phyloP scores from a whole-genome alignment of 2,888 invertebrate genomes.

The Cremastobaeus sp. region DNA sequence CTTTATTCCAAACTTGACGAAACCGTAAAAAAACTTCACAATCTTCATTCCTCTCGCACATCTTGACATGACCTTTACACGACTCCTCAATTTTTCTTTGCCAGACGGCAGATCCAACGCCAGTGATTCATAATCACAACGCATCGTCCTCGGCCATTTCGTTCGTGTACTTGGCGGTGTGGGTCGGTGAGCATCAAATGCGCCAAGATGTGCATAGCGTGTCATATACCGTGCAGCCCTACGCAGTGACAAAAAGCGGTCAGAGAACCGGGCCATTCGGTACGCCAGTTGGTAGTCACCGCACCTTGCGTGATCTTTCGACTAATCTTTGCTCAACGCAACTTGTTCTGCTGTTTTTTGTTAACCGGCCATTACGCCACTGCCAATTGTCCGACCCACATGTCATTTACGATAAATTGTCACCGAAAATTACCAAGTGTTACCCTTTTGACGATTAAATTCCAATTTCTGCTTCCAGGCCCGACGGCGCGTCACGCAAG shows the following conservation, averaged over 20 bases:
- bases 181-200: constrained; percentile 44
- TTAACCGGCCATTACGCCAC: constrained; percentile 73
- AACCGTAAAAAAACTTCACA: too few relatives aligned
- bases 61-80: too few relatives aligned
- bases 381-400: constrained; percentile 65
- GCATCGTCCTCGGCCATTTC: constrained; percentile 17
- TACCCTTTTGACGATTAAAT: constrained; percentile 70
- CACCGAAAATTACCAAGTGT: constrained; percentile 71
- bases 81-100: too few relatives aligned
- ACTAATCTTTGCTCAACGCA: constrained; percentile 65
- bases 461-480: constrained; percentile 60
- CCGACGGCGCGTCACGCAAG: constrained; percentile 62
- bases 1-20: constrained; percentile 24
- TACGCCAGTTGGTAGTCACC: constrained; percentile 69
- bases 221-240: constrained; percentile 52
- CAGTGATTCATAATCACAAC: background rate
- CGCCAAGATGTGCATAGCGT: constrained; percentile 37
- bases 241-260: constrained; percentile 34
- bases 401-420: constrained; percentile 72
- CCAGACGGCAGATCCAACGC: too few relatives aligned
- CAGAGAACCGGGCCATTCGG: constrained; percentile 66
- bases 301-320: constrained; percentile 58
- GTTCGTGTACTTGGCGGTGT: constrained; percentile 21
- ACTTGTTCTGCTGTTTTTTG: constrained; percentile 66
- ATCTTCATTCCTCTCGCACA: too few relatives aligned